Evolutionary conservation across 2,113 vertebrate genomes (phyloP).

Genomic region (Scomber scombrus): DNA sequence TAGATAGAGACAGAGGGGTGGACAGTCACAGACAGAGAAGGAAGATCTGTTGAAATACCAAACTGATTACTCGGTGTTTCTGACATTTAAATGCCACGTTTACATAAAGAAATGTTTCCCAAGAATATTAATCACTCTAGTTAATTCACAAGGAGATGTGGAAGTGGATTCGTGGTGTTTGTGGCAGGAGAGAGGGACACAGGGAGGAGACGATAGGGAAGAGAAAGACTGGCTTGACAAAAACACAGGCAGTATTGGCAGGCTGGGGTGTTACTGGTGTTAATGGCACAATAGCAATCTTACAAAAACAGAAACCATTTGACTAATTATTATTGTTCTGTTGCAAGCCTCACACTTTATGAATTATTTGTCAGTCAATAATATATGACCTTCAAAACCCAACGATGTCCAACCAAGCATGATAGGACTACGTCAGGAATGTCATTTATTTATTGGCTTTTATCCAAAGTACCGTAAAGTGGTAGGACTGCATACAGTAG

Average conservation of each 20-base stretch:
- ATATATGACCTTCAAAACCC: slow-evolving; percentile 10
- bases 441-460: slow-evolving; percentile 19
- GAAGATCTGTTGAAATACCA: slow-evolving; percentile 77
- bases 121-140: slow-evolving; percentile 75
- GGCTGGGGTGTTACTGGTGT: neutral
- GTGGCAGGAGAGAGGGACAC: slow-evolving; percentile 16
- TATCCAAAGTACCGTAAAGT: slow-evolving; percentile 10
- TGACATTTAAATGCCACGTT: slow-evolving; percentile 85
- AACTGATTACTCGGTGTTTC: slow-evolving; percentile 75
- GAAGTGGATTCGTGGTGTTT: slow-evolving; percentile 36
- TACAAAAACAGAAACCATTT: neutral
- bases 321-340: neutral
- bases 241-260: neutral
- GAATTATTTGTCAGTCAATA: neutral
- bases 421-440: neutral
- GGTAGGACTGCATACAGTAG: neutral
- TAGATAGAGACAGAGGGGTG: slow-evolving; percentile 60
- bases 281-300: neutral
- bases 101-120: slow-evolving; percentile 77
- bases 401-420: neutral
- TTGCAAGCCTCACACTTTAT: neutral
- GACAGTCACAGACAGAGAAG: slow-evolving; percentile 59
- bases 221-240: neutral
- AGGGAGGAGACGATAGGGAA: slow-evolving; percentile 7
- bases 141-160: slow-evolving; percentile 61